Base-by-base conservation (phyloP, 2,888 invertebrate genomes). In the Agriopis marginaria region DNA sequence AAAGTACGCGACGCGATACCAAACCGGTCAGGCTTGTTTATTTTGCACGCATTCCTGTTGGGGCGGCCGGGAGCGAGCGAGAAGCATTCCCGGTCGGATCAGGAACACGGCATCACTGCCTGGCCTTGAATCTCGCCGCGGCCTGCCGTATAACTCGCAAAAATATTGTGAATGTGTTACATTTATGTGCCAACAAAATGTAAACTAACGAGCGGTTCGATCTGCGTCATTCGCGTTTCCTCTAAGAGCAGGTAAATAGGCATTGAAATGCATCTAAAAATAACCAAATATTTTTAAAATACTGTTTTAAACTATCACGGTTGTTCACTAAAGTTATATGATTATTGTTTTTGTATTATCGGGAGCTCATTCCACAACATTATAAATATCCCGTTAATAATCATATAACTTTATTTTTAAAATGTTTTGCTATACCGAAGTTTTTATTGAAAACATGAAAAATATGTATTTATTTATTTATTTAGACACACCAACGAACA, bases 11-110 rank as follows among this genome's bases (percentile, higher is more conserved):
- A 86, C 87, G 88, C 84, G 88, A 89, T 85, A 83, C 86, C 77
- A 81, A 91, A 93, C 94, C 88, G 87, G 94, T 93, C 84, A 80
- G 74, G 87, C 92, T 90, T 87, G 93, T 93, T 93, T 94, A 93
- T 93, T 93, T 93, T 93, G 93, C 94, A 93, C 90, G 88, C 92
- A 93, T 94, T 93, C 93, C 92, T 85, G 88, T 76, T 86, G 87
- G 87, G 85, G 84, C 80, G 77, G 84, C 82, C 87, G 86, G 89
- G 91, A 90, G 86, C 84, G 88, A 87, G 88, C 87, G 89, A 87
- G 88, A 87, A 81, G 86, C 88, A 87, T 89, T 89, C 91, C 91
- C 84, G 84, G 85, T 83, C 86, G 81, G 80, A 86, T 86, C 88
- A 87, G 90, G 90, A 89, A 88, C 88, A 82, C 82, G 81, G 79